Evolutionary conservation across 2,888 invertebrate species (phyloP).

Genomic region (Aphidius colemani): DNA sequence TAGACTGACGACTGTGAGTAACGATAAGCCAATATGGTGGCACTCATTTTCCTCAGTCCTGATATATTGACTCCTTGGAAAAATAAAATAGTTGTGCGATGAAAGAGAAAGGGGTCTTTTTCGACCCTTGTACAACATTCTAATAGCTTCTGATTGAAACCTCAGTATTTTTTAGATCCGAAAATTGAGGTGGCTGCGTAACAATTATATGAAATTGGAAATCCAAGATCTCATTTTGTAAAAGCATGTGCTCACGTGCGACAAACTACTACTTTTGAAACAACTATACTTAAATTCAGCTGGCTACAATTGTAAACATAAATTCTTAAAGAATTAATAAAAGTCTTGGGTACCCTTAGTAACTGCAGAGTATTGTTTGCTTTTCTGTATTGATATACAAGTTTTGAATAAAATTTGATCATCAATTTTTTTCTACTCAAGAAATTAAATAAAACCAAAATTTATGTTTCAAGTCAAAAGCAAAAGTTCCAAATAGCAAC

Average conservation of each 20-base stretch:
- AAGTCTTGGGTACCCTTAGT: not conserved
- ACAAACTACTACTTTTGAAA: not conserved
- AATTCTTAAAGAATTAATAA: constrained; percentile 6
- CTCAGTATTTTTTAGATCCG: constrained; percentile 41
- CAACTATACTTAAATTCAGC: constrained; percentile 6
- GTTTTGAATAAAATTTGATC: constrained; percentile 2
- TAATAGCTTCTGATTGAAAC: constrained; percentile 51
- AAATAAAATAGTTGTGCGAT: not conserved
- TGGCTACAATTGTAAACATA: constrained; percentile 13
- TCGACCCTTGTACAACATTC: constrained; percentile 23
- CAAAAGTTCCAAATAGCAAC: constrained; percentile 3
- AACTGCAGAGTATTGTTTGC: constrained; percentile 4
- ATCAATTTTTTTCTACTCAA: not conserved
- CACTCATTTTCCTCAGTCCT: constrained; percentile 18
- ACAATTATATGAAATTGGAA: not conserved
- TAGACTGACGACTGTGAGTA: constrained; percentile 42
- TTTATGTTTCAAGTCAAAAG: no score
- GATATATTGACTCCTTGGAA: constrained; percentile 11
- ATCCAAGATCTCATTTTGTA: constrained; percentile 6
- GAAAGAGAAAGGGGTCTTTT: constrained; percentile 9
- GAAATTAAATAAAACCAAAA: no score
- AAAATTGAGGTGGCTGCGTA: not conserved
- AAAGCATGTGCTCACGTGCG: constrained; percentile 4
- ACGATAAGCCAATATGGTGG: constrained; percentile 40
- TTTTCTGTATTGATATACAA: not conserved